phyloP scores from a whole-genome alignment of 2,888 invertebrate genomes.

The Chydorus sphaericus region DNA sequence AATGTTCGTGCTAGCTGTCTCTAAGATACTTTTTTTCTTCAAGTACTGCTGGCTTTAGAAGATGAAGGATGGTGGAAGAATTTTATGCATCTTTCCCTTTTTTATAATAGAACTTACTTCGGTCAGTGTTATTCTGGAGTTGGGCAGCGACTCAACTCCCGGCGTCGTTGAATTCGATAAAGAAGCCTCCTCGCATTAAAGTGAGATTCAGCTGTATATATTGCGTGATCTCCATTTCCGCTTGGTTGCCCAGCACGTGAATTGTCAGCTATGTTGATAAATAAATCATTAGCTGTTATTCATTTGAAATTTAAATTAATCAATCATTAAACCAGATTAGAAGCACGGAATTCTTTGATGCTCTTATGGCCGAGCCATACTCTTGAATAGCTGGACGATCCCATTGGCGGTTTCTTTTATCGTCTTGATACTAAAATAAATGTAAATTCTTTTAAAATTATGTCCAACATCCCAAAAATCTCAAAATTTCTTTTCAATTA shows the following conservation, averaged over 20 bases:
- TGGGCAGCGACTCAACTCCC: constrained; percentile 80
- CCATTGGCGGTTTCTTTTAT: constrained; percentile 88
- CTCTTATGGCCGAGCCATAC: constrained; percentile 71
- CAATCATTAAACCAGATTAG: constrained; percentile 99
- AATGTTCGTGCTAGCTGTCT: too few relatives aligned
- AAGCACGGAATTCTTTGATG: constrained; percentile 87
- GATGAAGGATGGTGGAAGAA: too few relatives aligned
- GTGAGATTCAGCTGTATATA: constrained; percentile 90
- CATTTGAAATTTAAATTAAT: too few relatives aligned
- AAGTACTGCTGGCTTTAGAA: too few relatives aligned
- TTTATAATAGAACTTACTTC: constrained; percentile 58
- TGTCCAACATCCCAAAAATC: too few relatives aligned
- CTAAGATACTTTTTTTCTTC: too few relatives aligned
- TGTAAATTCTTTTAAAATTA: too few relatives aligned
- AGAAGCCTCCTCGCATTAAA: constrained; percentile 82
- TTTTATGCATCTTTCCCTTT: too few relatives aligned
- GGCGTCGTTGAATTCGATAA: constrained; percentile 92
- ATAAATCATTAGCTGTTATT: too few relatives aligned
- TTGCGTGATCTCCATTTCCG: constrained; percentile 95
- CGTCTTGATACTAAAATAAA: constrained; percentile 82
- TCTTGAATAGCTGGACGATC: constrained; percentile 68
- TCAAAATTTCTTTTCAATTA: too few relatives aligned
- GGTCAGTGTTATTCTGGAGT: constrained; percentile 85
- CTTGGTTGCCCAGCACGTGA: constrained; percentile 92
- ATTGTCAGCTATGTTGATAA: constrained; percentile 72